Conservation (phyloP, 2,888 invertebrate genomes). For the Laspeyria flexula region DNA sequence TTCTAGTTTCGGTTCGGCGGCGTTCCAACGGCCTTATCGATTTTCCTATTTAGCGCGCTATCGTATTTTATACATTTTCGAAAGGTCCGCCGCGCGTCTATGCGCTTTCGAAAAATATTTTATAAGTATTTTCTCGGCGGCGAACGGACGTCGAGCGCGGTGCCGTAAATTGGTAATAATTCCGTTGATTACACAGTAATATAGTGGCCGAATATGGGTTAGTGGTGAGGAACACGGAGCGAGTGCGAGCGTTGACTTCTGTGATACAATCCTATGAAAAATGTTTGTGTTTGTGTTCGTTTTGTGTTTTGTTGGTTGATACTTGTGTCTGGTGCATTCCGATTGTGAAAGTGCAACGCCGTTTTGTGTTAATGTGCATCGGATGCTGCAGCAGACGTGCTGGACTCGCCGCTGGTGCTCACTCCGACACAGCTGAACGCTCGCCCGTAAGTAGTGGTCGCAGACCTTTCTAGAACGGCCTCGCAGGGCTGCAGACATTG, state of each 20-base stretch:
- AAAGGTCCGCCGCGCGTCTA: conserved; percentile 79
- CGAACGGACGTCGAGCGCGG: conserved; percentile 78
- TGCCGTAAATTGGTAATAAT: conserved; percentile 84
- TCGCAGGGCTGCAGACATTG: conserved; percentile 25
- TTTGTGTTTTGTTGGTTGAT: conserved; percentile 70
- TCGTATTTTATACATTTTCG: conserved; percentile 82
- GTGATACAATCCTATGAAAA: conserved; percentile 59
- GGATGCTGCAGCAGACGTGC: conserved; percentile 59
- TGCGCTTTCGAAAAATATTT: conserved; percentile 85
- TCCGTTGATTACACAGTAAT: conserved; percentile 82
- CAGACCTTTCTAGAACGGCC: conserved; percentile 47
- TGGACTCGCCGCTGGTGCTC: conserved; percentile 36
- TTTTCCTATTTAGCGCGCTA: conserved; percentile 83
- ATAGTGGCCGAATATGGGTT: conserved; percentile 82
- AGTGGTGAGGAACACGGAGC: conserved; percentile 71
- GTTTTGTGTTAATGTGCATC: conserved; percentile 73
- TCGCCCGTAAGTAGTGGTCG: conserved; percentile 49
- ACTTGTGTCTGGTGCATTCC: conserved; percentile 69
- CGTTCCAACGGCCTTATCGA: conserved; percentile 79
- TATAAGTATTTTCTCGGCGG: conserved; percentile 75
- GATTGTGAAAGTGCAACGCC: conserved; percentile 73
- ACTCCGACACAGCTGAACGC: conserved; percentile 39
- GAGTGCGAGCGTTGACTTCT: conserved; percentile 65
- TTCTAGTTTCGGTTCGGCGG: conserved; percentile 79
- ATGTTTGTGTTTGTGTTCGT: conserved; percentile 64